Evolutionary conservation across 2,797 vertebrate genomes (phyloP), one percentile per base, ranked within the genome.

Genomic region (Apogon talboti): DNA sequence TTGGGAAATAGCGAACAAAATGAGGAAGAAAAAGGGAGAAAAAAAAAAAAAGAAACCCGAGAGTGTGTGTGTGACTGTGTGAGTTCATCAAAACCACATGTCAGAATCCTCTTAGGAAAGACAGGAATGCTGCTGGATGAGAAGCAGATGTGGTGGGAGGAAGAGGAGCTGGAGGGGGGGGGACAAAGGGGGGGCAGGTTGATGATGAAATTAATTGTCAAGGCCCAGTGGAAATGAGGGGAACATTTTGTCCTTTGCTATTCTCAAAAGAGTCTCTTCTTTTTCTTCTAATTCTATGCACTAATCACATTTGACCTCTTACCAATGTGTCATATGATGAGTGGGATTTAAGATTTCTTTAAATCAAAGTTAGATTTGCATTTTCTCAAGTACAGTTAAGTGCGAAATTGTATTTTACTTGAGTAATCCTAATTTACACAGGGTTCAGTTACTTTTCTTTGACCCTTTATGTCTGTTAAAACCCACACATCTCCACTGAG

Each of bases 71-170:
- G 64, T 77, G 41, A 43, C 68, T 30, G 48, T 24, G 43, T 13
- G 45, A 79, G 64, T 77, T 87, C 57, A 88, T 86, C 28, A 85
- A 82, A 86, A 86, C 64, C 85, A 88, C 77, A 84, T 89, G 85
- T 86, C 64, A 11, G 28, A 79, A 76, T 72, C 59, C 79, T 81
- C 76, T 69, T 51, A 71, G 78, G 81, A 70, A 57, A 62, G 51
- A 61, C 46, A 66, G 61, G 86, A 90, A 88, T 87, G 78, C 58
- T 60, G 63, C 19, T 21, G 40, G 68, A 86, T 71, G 64, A 71
- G 64, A 88, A 86, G 60, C 86, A 87, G 88, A 87, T 88, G 83
- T 82, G 50, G 55, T 18, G 50, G 35, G 51, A 40, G 65, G 16
- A 56, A 11, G 41, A 53, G 41, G 11, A 56, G 21, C 30, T 15